Percentiles rank a stretch among this genome's conserved stretches.
These are phyloP conservation scores for Podarcis raffonei DNA, from an alignment of 2,113 vertebrate genomes.

Conservation along the genomic window DNA sequence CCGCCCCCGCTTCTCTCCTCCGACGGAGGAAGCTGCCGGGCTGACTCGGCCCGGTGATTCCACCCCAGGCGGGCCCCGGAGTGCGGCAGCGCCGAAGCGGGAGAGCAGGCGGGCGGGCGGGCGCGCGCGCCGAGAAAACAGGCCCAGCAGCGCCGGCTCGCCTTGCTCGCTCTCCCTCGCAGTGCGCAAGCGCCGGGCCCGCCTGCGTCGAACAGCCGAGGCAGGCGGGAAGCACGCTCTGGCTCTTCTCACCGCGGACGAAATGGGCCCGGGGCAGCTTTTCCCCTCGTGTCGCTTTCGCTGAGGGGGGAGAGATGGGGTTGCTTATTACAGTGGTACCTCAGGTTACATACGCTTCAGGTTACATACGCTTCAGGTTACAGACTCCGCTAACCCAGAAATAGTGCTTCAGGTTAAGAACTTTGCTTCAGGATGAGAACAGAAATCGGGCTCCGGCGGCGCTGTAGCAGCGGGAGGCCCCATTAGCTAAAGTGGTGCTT, in stretches of 20 bases:
- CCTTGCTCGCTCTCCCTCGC: not conserved
- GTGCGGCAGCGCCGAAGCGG: not conserved
- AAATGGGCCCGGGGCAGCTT: not conserved
- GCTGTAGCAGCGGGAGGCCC: too few species aligned
- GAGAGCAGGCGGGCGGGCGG: not conserved
- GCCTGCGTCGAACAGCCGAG: not conserved
- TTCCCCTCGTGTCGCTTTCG: too few species aligned
- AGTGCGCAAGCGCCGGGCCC: conserved; percentile 12
- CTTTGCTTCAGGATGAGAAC: too few species aligned
- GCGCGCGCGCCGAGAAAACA: not conserved
- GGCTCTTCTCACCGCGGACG: not conserved
- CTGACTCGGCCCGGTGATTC: not conserved
- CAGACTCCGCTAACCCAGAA: too few species aligned
- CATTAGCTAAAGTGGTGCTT: too few species aligned
- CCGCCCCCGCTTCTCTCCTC: not conserved
- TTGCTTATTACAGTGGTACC: not conserved
- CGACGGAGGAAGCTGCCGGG: not conserved
- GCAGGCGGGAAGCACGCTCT: not conserved
- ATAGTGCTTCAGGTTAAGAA: too few species aligned
- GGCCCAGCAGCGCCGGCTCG: not conserved
- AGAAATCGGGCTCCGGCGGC: too few species aligned
- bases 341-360: too few species aligned
- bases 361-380: too few species aligned
- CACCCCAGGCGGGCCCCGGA: not conserved
- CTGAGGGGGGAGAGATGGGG: too few species aligned